Evolutionary conservation across 2,888 invertebrate genomes (phyloP), one percentile per base, ranked within the genome.

Genomic region (Heliconius cydno): DNA sequence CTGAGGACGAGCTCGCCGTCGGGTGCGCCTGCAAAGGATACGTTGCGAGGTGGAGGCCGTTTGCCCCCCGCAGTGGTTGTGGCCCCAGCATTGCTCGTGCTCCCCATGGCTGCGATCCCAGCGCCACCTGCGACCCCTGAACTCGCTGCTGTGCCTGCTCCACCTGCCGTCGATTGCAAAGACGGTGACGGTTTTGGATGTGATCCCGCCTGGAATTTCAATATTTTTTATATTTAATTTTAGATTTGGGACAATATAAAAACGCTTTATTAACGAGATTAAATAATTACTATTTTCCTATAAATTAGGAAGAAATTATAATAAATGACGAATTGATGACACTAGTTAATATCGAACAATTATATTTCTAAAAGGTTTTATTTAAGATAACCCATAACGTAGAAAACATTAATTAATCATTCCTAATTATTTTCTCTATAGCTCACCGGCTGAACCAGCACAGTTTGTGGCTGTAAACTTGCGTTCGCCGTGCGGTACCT

Each of bases 1-100:
- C 96, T 96, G 86, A 96, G 95, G 82, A 96, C 96, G 83, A 96
- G 96, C 84, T 96, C 96, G 87, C 93, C 94, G 92, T 94, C 94
- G 80, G 91, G 91, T 68, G 88, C 91, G 83, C 92, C 92, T 90
- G 96, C 92, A 92, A 96, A 92, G 87, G 95, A 92, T 81, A 95
- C 92, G 92, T 95, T 92, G 85, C 96, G 88, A 41, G 94, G 92
- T 80, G 94, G 90, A 46, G 94, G 87, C 74, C 92, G 88, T 74
- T 88, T 84, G 80, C 85, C 82, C 83, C 85, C 80, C 84, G 82
- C 80, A 84, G 86, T 82, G 79, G 85, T 80, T 68, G 84, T 80
- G 78, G 84, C 83, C 65, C 83, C 81, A 70, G 77, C 82, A 1
- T 60, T 60, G 57, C 57, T 60, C 19, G 75, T 38, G 12, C 28